Evolutionary conservation across 2,797 vertebrate species (phyloP), one percentile per base, ranked within the genome.

Genomic region (Euthynnus affinis): DNA sequence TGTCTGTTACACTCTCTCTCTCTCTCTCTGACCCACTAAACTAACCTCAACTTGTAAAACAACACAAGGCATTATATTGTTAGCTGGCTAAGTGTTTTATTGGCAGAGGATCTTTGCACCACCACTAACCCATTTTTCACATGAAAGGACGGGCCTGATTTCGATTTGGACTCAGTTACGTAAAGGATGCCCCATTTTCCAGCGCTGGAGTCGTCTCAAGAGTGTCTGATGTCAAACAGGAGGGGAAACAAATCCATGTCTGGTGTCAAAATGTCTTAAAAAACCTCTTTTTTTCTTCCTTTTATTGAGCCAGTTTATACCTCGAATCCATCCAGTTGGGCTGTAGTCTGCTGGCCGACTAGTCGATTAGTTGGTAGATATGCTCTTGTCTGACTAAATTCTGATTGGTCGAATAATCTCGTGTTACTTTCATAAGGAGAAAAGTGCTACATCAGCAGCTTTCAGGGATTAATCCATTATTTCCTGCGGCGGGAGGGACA

Each of bases 21-120:
- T 62, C 37, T 51, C 3, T 18, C 49, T 23, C 62, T 73, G 72
- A 62, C 55, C 66, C 1, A 32, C 74, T 72, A 23, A 71, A 71
- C 55, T 27, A 55, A 72, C 74, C 69, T 80, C 64, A n/a, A 15
- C 72, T 60, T 59, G 61, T 80, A n/a, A 74, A 83, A 70, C 61
- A 18, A 73, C 49, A 25, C 7, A 6, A 51, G 40, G n/a, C 5
- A 0, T 37, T 51, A 4, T 1, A 1, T 62, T 32, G 71, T 62
- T n/a, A 4, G 29, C 29, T 1, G 0, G 58, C 51, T 13, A 14
- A 64, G 71, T 14, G 62, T 67, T 77, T 80, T 60, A 52, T 58
- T 77, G 80, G 74, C 66, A 25, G 56, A 6, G 29, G 15, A 13
- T 44, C 55, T 51, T 42, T 60, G 63, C 55, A 32, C 53, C 0